These are phyloP conservation scores for Luidia sarsii DNA, from an alignment of 53 echinoderm and acorn worm genomes.

Conservation along the genomic window DNA sequence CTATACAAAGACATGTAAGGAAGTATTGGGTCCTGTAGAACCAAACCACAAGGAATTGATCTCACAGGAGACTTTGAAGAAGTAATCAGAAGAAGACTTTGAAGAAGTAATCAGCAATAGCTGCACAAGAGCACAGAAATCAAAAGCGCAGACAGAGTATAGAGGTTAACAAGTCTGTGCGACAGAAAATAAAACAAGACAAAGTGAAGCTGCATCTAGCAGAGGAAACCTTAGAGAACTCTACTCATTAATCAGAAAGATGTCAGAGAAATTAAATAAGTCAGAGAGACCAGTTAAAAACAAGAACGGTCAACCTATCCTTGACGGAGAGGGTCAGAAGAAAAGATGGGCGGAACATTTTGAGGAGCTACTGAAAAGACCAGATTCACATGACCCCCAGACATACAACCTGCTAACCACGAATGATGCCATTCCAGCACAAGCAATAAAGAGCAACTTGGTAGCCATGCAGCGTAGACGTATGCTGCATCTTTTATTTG, in stretches of 20 bases:
- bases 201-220: conserved; percentile 10
- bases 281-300: conserved; percentile 48
- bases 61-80: neutral
- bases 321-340: conserved; percentile 10
- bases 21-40: conserved; percentile 5
- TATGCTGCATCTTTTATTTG: neutral
- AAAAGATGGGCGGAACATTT: conserved; percentile 50
- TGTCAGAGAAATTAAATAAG: conserved; percentile 19
- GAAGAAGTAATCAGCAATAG: conserved; percentile 34
- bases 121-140: conserved; percentile 30
- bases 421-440: conserved; percentile 24
- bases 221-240: neutral
- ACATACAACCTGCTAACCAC: conserved; percentile 19
- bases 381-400: conserved; percentile 17
- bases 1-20: neutral
- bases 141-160: conserved; percentile 12
- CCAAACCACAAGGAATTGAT: conserved; percentile 19
- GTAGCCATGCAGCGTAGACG: neutral
- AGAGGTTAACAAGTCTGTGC: conserved; percentile 20
- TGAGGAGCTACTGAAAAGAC: conserved; percentile 45
- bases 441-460: conserved; percentile 25
- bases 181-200: conserved; percentile 22
- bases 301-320: conserved; percentile 12
- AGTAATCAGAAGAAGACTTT: neutral
- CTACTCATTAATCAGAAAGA: conserved; percentile 34